A percentile compares a stretch with the other conserved stretches of the same genome.
These are phyloP conservation scores for Rousettus leschenaultii DNA, from an alignment of 2,113 vertebrate species.

Conservation along the genomic window DNA sequence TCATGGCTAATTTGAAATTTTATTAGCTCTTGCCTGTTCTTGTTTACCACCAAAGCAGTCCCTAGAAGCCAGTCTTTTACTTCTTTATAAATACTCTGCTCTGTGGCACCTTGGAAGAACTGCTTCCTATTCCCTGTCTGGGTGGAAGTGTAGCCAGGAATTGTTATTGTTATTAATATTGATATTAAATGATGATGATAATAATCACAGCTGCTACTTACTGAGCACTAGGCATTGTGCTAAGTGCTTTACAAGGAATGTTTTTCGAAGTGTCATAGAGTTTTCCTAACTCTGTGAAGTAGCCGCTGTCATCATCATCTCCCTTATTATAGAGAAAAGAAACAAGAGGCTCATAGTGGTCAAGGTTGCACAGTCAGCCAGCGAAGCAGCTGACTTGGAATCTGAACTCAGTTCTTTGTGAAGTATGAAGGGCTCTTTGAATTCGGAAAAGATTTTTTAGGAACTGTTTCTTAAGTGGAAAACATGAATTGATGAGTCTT, in stretches of 20 bases:
- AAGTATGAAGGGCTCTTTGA: not conserved
- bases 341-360: not conserved
- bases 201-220: not conserved
- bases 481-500: not conserved
- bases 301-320: not conserved
- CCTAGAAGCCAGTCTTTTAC: conserved; percentile 66
- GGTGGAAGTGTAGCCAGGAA: not conserved
- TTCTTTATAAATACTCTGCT: conserved; percentile 54
- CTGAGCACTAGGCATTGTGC: not conserved
- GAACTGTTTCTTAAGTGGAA: not conserved
- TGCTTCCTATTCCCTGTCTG: not conserved
- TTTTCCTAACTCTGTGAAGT: not conserved
- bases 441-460: not conserved
- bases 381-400: not conserved
- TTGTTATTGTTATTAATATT: not conserved
- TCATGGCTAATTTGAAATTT: conserved; percentile 85
- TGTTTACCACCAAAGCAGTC: conserved; percentile 72
- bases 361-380: not conserved
- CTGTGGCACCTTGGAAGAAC: conserved; percentile 24
- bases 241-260: not conserved
- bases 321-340: not conserved
- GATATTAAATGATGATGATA: not conserved
- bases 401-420: not conserved
- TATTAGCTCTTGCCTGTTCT: conserved; percentile 79
- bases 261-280: not conserved